Evolutionary conservation across 2,113 vertebrate genomes (phyloP).

Genomic region (Nothoprocta pentlandii): DNA sequence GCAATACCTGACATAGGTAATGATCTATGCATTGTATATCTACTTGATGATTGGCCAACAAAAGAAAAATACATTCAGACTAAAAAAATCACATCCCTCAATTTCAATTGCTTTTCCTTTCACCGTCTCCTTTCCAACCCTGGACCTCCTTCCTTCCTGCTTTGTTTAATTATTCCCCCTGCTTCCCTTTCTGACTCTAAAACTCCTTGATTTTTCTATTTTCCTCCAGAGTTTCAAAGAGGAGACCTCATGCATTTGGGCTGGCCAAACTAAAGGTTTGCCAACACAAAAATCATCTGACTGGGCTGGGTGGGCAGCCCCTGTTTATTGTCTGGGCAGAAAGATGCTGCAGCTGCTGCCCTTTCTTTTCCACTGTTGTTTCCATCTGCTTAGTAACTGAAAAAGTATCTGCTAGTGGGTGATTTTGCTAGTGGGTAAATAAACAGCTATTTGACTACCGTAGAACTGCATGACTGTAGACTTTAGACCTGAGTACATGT

Average conservation of each 20-base stretch:
- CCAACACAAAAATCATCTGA: background rate
- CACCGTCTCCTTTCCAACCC: background rate
- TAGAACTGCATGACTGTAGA: rapidly evolving
- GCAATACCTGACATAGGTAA: background rate
- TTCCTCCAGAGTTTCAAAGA: background rate
- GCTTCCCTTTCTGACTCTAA: background rate
- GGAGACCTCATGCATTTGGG: background rate
- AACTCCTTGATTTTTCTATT: background rate
- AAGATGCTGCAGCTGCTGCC: background rate
- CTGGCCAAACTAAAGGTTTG: background rate
- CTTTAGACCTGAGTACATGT: background rate
- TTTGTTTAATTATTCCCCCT: background rate
- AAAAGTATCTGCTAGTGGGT: background rate
- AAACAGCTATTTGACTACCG: background rate
- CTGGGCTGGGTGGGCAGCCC: background rate
- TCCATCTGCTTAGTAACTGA: background rate
- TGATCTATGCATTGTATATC: background rate
- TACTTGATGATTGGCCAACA: background rate
- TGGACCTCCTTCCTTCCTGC: background rate
- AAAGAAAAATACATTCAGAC: background rate
- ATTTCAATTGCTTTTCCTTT: background rate
- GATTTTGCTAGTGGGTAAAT: background rate
- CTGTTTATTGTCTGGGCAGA: background rate
- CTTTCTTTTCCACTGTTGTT: background rate
- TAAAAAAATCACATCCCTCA: background rate